phyloP scores from a whole-genome alignment of 1,140 invertebrate species.

The Hylaeus volcanicus region DNA sequence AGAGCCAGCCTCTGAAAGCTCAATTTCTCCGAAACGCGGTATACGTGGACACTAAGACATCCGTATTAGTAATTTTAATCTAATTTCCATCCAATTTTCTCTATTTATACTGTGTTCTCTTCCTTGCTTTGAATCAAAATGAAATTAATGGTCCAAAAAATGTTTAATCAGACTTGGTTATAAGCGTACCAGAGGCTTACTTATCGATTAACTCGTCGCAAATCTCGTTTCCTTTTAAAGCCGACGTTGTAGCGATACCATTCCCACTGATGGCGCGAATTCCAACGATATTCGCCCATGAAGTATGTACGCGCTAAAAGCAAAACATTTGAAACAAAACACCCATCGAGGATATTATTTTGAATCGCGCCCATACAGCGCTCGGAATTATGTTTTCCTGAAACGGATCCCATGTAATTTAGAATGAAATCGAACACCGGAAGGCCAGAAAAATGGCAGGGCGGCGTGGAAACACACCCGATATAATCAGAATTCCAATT shows the following conservation, averaged over 20 bases:
- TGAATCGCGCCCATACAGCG: conserved; percentile 14
- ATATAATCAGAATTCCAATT: conserved; percentile 4
- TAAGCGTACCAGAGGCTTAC: conserved; percentile 5
- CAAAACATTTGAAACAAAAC: neutral
- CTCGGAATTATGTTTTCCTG: conserved; percentile 14
- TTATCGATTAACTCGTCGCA: conserved; percentile 43
- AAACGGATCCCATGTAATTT: conserved; percentile 7
- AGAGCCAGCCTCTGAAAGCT: neutral
- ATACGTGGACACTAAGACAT: neutral
- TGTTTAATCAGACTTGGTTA: neutral
- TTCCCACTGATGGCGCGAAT: conserved; percentile 1
- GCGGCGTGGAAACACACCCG: too few relatives aligned
- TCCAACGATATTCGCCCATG: conserved; percentile 6
- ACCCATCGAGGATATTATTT: neutral
- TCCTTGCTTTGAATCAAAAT: conserved; percentile 21
- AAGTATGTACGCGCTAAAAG: neutral
- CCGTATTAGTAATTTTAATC: too few relatives aligned
- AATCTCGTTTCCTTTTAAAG: conserved; percentile 28
- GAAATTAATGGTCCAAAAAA: conserved; percentile 41
- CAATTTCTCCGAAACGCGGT: neutral
- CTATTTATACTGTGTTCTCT: neutral
- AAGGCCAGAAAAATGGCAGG: neutral
- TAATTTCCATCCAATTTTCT: neutral
- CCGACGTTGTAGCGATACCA: conserved; percentile 7
- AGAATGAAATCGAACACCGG: conserved; percentile 14